Evolutionary conservation across 2,797 vertebrate species (phyloP), one percentile per base, ranked within the genome.

Genomic region (Gallinago stenura): DNA sequence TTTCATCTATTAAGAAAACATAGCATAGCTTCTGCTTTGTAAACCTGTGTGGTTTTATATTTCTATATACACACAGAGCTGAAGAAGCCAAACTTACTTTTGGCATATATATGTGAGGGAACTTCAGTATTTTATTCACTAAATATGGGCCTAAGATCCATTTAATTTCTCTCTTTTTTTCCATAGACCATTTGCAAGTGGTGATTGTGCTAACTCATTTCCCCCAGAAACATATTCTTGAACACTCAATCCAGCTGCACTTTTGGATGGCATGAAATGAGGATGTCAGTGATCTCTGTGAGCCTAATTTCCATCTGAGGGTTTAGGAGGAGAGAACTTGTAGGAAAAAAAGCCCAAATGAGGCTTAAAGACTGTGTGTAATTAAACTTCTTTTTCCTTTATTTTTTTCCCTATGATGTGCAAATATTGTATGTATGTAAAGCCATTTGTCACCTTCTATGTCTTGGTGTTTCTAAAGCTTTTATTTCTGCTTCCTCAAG

Each of bases 1-100:
- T 95, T 96, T 97, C 90, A 89, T 97, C 96, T 96, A 86, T 92
- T 50, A 45, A 97, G 90, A 51, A 91, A 95, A 91, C 57, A n/a
- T n/a, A 68, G 39, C 71, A 88, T 28, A 93, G 70, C 93, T 96
- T 87, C 79, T 95, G 87, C 76, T 39, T 87, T 91, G 66, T 79
- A 78, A 77, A 39, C n/a, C 46, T 41, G 6, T 24, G n/a, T 78
- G 65, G 87, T 66, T 89, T 96, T 93, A 12, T 95, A 75, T 90
- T 95, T 75, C 93, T 90, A 26, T 12, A 62, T 51, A 87, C 15
- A 82, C 19, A 26, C 0, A 1, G 43, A 86, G 45, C 9, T n/a
- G 65, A 77, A 81, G 72, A 83, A 92, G 51, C 6, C 75, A 87
- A 92, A 86, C 4, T 41, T 88, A 66, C 64, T 65, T 91, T 85